A percentile compares a stretch with the other conserved stretches of the same genome.
Conservation (phyloP, 2,888 invertebrate genomes). For the Nebria salina region DNA sequence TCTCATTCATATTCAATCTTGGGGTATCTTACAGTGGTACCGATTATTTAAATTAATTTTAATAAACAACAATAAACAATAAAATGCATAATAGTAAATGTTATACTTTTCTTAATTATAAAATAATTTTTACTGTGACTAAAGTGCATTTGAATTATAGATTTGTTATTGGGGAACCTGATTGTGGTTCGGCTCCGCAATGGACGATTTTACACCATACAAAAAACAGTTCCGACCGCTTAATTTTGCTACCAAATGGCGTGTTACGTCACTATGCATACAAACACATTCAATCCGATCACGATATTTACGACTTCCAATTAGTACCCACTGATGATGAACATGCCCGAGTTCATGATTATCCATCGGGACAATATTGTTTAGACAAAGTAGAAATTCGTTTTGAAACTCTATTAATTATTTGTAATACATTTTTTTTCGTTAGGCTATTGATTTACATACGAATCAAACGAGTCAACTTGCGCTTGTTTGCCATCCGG, state of each 20-base stretch:
- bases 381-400: conserved; percentile 75
- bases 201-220: conserved; percentile 74
- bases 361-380: conserved; percentile 80
- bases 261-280: conserved; percentile 78
- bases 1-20: no score
- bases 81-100: no score
- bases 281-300: conserved; percentile 60
- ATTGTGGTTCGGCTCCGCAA: conserved; percentile 75
- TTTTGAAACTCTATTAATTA: conserved; percentile 48
- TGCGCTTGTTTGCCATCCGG: conserved; percentile 79
- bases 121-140: no score
- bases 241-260: conserved; percentile 76
- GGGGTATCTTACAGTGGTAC: no score
- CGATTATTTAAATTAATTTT: no score
- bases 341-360: conserved; percentile 73
- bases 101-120: no score
- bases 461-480: conserved; percentile 71
- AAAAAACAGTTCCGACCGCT: conserved; percentile 67
- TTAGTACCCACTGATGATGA: conserved; percentile 60
- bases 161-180: conserved; percentile 72
- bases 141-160: conserved; percentile 56
- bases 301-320: conserved; percentile 60
- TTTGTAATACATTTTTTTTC: conserved; percentile 2
- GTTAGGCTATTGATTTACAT: conserved; percentile 65
- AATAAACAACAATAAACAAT: no score